Percentiles rank a stretch among this genome's conserved stretches.
phyloP scores from a whole-genome alignment of 1,140 invertebrate species.

The Coenobita brevimanus region DNA sequence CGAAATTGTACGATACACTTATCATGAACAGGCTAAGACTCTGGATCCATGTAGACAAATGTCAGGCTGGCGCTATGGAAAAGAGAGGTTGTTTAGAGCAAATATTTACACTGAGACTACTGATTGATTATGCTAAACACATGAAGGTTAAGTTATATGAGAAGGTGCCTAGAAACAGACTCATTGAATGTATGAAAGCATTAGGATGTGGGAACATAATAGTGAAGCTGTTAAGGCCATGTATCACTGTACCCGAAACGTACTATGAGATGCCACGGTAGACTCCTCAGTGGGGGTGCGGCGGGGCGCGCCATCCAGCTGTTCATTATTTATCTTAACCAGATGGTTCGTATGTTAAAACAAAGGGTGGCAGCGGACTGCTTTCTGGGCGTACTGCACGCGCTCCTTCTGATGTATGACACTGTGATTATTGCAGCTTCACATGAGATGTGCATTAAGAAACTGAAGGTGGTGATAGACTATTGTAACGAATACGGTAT shows the following conservation, averaged over 20 bases:
- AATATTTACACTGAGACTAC: neutral
- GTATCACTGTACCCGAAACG: neutral
- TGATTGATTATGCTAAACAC: neutral
- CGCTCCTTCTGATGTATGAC: neutral
- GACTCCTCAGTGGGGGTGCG: neutral
- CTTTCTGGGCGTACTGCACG: neutral
- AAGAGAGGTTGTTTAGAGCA: neutral
- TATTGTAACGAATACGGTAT: neutral
- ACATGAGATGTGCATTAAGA: no score
- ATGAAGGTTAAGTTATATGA: neutral
- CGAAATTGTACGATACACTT: neutral
- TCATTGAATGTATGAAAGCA: neutral
- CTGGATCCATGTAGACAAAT: neutral
- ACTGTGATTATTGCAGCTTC: neutral
- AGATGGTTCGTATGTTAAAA: neutral
- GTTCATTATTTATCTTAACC: constrained; percentile 5
- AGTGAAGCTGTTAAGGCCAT: no score
- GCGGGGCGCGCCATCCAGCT: constrained; percentile 1
- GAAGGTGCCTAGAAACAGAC: no score
- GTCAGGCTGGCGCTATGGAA: neutral
- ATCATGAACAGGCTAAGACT: neutral
- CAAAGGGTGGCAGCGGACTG: neutral
- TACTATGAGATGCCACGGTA: neutral
- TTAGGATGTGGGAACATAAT: neutral
- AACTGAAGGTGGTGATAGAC: no score